Evolutionary conservation across 1,140 invertebrate genomes (phyloP), one percentile per base, ranked within the genome.

Genomic region (Notospermus geniculatus): DNA sequence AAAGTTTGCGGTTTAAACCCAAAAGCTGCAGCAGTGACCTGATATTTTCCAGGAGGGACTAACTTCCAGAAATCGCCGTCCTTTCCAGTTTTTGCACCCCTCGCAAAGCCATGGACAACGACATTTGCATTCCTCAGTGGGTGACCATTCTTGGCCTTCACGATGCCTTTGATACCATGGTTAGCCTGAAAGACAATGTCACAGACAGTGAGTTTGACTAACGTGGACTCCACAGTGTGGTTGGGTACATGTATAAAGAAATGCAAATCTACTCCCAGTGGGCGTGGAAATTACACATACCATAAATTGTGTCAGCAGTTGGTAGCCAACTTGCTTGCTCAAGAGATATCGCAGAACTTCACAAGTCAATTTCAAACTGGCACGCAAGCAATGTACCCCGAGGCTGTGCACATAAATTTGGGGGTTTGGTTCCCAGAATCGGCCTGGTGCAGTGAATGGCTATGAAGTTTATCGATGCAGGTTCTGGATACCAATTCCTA

Each of bases 11-110:
- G 67, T 29, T 83, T 70, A 72, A 87, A 87, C 27, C 86, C 85
- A 1, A 76, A 63, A 1, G 85, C 85, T 68, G 70, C 80, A 80
- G 92, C 91, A 84, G 93, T 89, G 25, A 94, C 76, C 69, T 87
- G 89, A 79, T 95, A 93, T 39, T 87, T 82, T 71, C 92, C 92
- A 1, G 92, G 92, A 46, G 93, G 71, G 5, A 94, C 81, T 36
- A 94, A 89, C 63, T 91, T 86, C 92, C 92, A 95, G 82, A 92
- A 95, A 82, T 95, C 92, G n/a, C 93, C 93, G 69, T 92, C 90
- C 78, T 91, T 90, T 1, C 91, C 94, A 4, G 90, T 91, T 72
- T 90, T 88, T 78, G 93, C 85, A 0, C 87, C 87, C 80, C 91
- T 92, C 17, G 9, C 17, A 32, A 52, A n/a, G 11, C 58, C 58